Conservation (phyloP, 2,113 vertebrate species). For the Pseudonaja textilis region DNA sequence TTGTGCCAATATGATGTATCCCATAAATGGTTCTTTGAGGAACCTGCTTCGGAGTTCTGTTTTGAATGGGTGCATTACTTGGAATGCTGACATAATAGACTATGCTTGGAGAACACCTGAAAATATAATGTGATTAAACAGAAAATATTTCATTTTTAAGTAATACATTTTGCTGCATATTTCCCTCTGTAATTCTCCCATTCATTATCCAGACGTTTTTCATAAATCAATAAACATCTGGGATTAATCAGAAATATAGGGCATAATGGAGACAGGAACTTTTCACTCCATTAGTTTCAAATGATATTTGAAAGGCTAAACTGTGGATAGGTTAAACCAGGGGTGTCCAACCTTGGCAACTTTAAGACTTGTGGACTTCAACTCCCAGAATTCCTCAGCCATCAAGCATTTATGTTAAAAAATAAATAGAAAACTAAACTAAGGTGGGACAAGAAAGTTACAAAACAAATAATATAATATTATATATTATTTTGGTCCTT, state of each 20-base stretch:
- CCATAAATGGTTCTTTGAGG: no score
- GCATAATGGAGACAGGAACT: background rate
- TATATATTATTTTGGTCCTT: background rate
- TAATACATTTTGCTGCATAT: slow-evolving; percentile 2
- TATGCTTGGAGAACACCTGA: background rate
- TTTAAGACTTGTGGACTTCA: no score
- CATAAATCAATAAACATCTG: background rate
- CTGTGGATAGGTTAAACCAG: background rate
- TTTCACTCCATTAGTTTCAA: background rate
- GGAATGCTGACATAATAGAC: no score
- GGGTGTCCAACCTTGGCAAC: no score
- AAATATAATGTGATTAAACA: background rate
- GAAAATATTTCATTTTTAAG: slow-evolving; percentile 23
- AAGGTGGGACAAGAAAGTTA: background rate
- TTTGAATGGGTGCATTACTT: no score
- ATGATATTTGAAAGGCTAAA: background rate
- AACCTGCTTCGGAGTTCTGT: no score
- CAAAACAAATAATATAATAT: background rate
- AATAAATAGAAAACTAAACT: background rate
- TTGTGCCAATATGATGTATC: no score
- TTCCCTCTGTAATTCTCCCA: background rate
- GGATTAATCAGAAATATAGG: background rate
- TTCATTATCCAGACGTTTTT: background rate
- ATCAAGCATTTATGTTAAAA: background rate
- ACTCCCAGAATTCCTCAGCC: no score